These are phyloP conservation scores for Phalloptychus januarius DNA, from an alignment of 2,797 vertebrate genomes.

Conservation along the genomic window DNA sequence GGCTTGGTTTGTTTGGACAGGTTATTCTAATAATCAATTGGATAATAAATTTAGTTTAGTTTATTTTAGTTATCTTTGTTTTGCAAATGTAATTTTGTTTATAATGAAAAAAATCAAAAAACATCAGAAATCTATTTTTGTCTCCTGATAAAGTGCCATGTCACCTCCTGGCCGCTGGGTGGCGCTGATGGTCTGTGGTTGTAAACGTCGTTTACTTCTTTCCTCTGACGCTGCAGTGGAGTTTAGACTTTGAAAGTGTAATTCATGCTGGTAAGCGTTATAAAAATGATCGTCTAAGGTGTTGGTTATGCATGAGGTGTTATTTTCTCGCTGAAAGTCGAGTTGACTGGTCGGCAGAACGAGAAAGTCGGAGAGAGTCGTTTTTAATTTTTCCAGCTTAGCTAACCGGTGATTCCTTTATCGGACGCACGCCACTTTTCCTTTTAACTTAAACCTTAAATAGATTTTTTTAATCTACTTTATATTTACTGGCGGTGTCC, in stretches of 20 bases:
- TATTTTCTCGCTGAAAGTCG: neutral
- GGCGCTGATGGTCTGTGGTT: conserved; percentile 14
- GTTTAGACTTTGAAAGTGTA: conserved; percentile 34
- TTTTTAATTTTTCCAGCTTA: conserved; percentile 1
- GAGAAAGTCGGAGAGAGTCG: conserved; percentile 10
- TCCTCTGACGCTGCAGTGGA: neutral
- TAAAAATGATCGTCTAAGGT: neutral
- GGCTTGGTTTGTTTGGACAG: neutral
- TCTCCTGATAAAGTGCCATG: neutral
- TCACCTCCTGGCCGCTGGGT: conserved; percentile 43
- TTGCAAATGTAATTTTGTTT: neutral
- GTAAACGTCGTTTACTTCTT: neutral
- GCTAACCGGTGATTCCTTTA: conserved; percentile 18
- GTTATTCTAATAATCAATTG: neutral
- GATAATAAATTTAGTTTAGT: neutral
- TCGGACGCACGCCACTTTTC: conserved; percentile 20
- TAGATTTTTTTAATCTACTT: neutral
- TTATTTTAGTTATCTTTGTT: neutral
- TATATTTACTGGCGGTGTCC: neutral
- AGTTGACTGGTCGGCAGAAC: conserved; percentile 7
- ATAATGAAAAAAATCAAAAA: neutral
- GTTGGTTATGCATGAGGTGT: conserved; percentile 6
- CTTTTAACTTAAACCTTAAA: neutral
- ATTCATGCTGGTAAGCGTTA: conserved; percentile 71
- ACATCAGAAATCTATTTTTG: neutral